phyloP scores from a whole-genome alignment of 2,888 invertebrate genomes.

The Hemaris fuciformis region DNA sequence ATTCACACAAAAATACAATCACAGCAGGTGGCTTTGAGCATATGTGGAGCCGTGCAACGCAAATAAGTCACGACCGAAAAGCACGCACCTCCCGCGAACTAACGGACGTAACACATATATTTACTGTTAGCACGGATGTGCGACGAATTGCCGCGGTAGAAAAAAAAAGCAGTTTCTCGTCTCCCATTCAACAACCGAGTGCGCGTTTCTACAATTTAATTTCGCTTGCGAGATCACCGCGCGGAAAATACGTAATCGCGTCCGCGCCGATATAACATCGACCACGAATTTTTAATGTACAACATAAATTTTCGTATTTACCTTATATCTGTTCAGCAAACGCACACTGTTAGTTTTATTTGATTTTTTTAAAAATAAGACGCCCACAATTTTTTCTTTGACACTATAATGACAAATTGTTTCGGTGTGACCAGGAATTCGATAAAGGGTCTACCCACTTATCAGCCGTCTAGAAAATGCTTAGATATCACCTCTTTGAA shows the following conservation, averaged over 20 bases:
- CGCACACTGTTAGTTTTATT: background rate
- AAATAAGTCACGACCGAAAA: constrained; percentile 13
- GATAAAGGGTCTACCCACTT: background rate
- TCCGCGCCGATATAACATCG: background rate
- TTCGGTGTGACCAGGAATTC: background rate
- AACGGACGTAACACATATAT: constrained; percentile 63
- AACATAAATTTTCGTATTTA: background rate
- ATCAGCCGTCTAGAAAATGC: background rate
- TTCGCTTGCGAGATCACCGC: constrained; percentile 22
- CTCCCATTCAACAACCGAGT: constrained; percentile 47
- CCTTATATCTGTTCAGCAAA: background rate
- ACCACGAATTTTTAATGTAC: no score
- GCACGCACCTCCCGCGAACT: constrained; percentile 49
- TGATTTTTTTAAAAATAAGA: constrained; percentile 13
- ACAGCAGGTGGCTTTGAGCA: background rate
- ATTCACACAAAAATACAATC: background rate
- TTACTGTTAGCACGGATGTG: constrained; percentile 55
- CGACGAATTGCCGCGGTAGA: constrained; percentile 31
- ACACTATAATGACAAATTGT: background rate
- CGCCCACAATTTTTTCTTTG: constrained; percentile 16
- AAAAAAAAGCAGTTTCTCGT: constrained; percentile 58
- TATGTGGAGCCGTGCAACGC: background rate
- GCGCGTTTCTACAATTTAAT: constrained; percentile 35
- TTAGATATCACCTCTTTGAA: background rate
- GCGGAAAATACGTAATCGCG: constrained; percentile 9